phyloP scores from a whole-genome alignment of 2,113 vertebrate genomes.

The Coptodon bakossiorum region DNA sequence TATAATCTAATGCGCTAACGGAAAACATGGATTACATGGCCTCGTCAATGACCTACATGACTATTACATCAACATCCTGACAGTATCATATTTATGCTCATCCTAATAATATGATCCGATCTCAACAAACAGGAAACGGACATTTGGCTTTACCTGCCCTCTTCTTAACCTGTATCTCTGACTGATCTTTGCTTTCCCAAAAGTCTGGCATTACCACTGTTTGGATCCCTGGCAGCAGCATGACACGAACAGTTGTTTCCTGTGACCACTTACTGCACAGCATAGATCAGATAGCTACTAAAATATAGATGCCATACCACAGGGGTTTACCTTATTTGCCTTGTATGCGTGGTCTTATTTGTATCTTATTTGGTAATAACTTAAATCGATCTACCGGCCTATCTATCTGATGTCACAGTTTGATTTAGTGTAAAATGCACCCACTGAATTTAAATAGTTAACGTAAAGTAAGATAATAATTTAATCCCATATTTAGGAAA shows the following conservation, averaged over 20 bases:
- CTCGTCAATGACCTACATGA: not conserved
- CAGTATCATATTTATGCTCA: slow-evolving; percentile 4
- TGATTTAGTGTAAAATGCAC: not conserved
- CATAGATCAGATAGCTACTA: not conserved
- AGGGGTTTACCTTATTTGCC: not conserved
- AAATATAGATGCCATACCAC: not conserved
- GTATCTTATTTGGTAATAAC: not conserved
- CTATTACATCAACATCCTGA: not conserved
- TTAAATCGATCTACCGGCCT: not conserved
- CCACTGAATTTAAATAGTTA: not conserved
- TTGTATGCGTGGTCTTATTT: not conserved
- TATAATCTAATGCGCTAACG: not conserved
- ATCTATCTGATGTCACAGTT: not conserved
- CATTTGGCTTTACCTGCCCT: not conserved
- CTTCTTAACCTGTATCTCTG: not conserved
- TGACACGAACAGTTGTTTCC: not conserved
- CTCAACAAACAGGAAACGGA: not conserved
- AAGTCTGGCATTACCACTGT: not conserved
- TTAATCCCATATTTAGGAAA: not conserved
- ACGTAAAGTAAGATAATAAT: not conserved
- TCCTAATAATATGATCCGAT: not conserved
- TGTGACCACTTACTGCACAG: not conserved
- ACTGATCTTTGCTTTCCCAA: not conserved
- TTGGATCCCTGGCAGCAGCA: not conserved
- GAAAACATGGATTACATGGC: slow-evolving; percentile 20